These are phyloP conservation scores for Scaptodrosophila latifasciaeformis DNA, from an alignment of 2,888 invertebrate genomes.

Conservation along the genomic window DNA sequence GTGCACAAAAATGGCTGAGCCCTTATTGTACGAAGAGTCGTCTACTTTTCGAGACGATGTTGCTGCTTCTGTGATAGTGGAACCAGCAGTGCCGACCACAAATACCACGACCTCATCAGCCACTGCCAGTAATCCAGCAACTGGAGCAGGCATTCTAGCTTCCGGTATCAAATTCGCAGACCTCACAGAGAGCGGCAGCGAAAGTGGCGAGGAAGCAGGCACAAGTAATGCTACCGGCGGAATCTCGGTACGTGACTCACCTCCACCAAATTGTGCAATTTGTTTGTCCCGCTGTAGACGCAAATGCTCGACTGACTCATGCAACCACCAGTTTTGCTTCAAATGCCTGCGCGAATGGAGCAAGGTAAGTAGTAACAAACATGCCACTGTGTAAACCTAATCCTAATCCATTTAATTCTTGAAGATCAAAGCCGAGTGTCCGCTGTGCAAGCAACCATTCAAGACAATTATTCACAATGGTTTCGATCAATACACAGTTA, in stretches of 20 bases:
- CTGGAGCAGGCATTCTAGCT: constrained; percentile 33
- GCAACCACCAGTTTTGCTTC: constrained; percentile 96
- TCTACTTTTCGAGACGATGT: constrained; percentile 32
- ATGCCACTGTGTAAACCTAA: background rate
- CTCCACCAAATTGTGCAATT: constrained; percentile 93
- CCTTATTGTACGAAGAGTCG: constrained; percentile 28
- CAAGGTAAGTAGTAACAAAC: constrained; percentile 78
- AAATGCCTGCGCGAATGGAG: constrained; percentile 95
- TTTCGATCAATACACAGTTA: constrained; percentile 88
- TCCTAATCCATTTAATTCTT: background rate
- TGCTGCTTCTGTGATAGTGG: constrained; percentile 45
- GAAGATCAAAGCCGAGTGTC: constrained; percentile 93
- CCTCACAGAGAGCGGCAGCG: constrained; percentile 63
- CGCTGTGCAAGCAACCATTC: constrained; percentile 94
- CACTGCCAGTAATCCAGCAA: background rate
- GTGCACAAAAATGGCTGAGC: constrained; percentile 38
- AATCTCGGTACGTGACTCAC: constrained; percentile 77
- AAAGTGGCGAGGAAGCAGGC: constrained; percentile 53
- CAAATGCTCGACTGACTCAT: constrained; percentile 93
- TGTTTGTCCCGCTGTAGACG: constrained; percentile 91
- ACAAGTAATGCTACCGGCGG: constrained; percentile 20
- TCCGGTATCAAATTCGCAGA: constrained; percentile 59
- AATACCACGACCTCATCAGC: too few species aligned
- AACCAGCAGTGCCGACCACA: constrained; percentile 20
- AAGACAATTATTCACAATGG: constrained; percentile 95